These are phyloP conservation scores for Parapsyche elsis DNA, from an alignment of 1,140 invertebrate genomes.

Conservation along the genomic window DNA sequence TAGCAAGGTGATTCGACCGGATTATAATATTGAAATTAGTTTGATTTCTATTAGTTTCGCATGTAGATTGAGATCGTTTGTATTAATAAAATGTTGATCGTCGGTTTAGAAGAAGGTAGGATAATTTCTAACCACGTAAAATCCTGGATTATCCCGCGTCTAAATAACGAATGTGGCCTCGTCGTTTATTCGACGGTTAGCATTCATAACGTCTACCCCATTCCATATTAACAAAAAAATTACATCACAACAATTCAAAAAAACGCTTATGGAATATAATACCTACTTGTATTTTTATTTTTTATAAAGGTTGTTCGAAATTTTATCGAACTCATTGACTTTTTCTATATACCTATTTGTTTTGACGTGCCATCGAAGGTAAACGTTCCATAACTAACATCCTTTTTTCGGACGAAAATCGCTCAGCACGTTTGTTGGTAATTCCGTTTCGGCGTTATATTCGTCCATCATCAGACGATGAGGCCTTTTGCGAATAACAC, in stretches of 20 bases:
- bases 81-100: neutral
- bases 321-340: too few species aligned
- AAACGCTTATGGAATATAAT: neutral
- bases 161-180: neutral
- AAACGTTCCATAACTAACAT: neutral
- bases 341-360: neutral
- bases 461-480: neutral
- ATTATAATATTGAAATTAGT: too few species aligned
- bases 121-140: neutral
- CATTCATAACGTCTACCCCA: neutral
- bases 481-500: neutral
- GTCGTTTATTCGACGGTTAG: neutral
- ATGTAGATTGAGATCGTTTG: too few species aligned
- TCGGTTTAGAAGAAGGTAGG: neutral
- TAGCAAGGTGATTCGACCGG: too few species aligned
- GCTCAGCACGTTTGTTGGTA: neutral
- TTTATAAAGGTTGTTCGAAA: too few species aligned
- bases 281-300: too few species aligned
- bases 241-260: neutral
- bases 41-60: too few species aligned
- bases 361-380: neutral
- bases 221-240: neutral
- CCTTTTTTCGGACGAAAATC: neutral
- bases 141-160: slow-evolving; percentile 2
- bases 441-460: neutral